Conservation (phyloP, 1,140 invertebrate genomes). For the Drosophila sp. region DNA sequence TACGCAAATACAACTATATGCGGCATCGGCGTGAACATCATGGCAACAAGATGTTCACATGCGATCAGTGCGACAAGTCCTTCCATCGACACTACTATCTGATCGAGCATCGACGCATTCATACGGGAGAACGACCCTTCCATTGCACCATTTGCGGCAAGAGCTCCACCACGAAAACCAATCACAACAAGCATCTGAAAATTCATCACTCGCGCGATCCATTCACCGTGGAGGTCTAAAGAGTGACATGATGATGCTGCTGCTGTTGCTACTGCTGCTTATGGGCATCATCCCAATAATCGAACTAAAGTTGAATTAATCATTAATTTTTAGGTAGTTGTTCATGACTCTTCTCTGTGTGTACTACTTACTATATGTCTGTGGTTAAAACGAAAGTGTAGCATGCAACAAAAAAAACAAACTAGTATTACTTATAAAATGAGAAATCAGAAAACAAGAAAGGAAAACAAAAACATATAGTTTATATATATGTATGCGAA, state of each 20-base stretch:
- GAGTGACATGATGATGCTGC: conserved; percentile 35
- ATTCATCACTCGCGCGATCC: conserved; percentile 94
- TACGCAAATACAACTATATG: conserved; percentile 95
- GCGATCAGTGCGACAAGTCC: conserved; percentile 93
- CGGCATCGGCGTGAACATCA: conserved; percentile 96
- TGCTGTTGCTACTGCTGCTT: too few species aligned
- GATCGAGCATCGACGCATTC: conserved; percentile 92
- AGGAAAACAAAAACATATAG: conserved; percentile 45
- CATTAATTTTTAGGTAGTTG: conserved; percentile 72
- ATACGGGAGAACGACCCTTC: conserved; percentile 91
- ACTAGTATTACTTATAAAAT: conserved; percentile 75
- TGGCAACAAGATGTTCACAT: conserved; percentile 93
- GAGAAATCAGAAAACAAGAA: conserved; percentile 22
- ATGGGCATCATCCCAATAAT: conserved; percentile 22
- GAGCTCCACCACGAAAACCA: conserved; percentile 92
- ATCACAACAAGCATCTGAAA: conserved; percentile 94
- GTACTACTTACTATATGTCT: conserved; percentile 60
- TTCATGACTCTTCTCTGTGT: conserved; percentile 77
- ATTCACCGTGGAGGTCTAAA: conserved; percentile 91
- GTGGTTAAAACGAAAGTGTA: conserved; percentile 56
- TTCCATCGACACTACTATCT: conserved; percentile 95
- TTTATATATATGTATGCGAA: conserved; percentile 69
- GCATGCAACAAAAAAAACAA: conserved; percentile 48
- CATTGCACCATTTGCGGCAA: conserved; percentile 94
- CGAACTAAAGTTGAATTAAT: conserved; percentile 65